A percentile compares a stretch with the other conserved stretches of the same genome.
These are phyloP conservation scores for Copidosoma floridanum DNA, from an alignment of 1,140 invertebrate species.

Conservation along the genomic window DNA sequence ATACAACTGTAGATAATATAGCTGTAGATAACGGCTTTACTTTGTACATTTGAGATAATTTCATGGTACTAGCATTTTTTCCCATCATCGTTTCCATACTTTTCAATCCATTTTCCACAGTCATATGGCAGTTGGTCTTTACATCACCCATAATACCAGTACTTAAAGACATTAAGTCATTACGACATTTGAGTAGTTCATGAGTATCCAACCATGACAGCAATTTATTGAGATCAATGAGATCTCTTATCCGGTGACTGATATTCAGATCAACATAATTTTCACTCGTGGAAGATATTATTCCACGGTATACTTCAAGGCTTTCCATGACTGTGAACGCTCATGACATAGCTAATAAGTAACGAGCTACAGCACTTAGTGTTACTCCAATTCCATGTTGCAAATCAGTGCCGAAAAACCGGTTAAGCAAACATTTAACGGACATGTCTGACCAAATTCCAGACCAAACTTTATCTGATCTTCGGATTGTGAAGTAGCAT, in stretches of 20 bases:
- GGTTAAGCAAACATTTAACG: too few species aligned
- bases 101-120: not conserved
- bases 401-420: slow-evolving; percentile 35
- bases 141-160: slow-evolving; percentile 30
- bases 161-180: slow-evolving; percentile 40
- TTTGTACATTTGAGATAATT: too few species aligned
- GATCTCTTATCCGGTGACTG: too few species aligned
- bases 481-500: slow-evolving; percentile 38
- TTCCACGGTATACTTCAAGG: slow-evolving; percentile 42
- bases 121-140: not conserved
- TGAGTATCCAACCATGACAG: too few species aligned
- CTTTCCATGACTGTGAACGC: slow-evolving; percentile 25
- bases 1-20: too few species aligned
- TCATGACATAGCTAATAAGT: slow-evolving; percentile 23
- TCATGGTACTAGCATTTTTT: slow-evolving; percentile 19
- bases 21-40: too few species aligned
- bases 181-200: too few species aligned
- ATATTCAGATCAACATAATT: slow-evolving; percentile 55
- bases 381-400: slow-evolving; percentile 25
- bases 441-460: slow-evolving; percentile 42
- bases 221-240: too few species aligned
- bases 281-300: slow-evolving; percentile 41
- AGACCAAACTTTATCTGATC: slow-evolving; percentile 46
- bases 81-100: slow-evolving; percentile 23
- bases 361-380: slow-evolving; percentile 24